Evolutionary conservation across 2,888 invertebrate genomes (phyloP).

Genomic region (Coleophora deauratella): DNA sequence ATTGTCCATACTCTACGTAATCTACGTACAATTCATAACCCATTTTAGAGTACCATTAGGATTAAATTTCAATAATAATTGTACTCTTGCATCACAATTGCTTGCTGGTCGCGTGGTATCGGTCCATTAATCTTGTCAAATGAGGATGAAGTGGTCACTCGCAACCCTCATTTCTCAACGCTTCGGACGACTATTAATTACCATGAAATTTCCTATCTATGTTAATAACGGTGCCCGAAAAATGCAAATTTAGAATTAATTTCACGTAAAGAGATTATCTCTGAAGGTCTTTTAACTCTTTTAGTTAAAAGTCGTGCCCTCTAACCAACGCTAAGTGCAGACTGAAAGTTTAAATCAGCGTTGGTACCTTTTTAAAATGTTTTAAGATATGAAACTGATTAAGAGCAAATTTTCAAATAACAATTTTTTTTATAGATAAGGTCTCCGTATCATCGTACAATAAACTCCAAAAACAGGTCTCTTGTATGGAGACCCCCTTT

Average conservation of each 20-base stretch:
- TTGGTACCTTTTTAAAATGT: no score
- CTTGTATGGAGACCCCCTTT: no score
- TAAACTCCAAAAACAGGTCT: no score
- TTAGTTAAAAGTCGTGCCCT: background rate
- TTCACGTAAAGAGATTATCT: conserved; percentile 9
- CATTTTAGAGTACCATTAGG: no score
- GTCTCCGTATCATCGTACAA: no score
- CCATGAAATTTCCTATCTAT: conserved; percentile 52
- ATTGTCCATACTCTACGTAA: no score
- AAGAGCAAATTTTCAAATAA: no score
- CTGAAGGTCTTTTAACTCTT: conserved; percentile 5
- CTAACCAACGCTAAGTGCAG: background rate
- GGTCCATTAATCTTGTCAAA: conserved; percentile 51
- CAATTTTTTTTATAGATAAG: no score
- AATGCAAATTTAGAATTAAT: conserved; percentile 27
- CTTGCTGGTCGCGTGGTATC: conserved; percentile 38
- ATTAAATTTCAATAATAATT: conserved; percentile 26
- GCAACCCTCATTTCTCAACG: conserved; percentile 57
- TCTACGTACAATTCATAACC: no score
- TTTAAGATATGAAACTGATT: no score
- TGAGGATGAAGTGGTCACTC: conserved; percentile 58
- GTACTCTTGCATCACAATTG: conserved; percentile 25
- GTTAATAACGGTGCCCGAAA: conserved; percentile 41
- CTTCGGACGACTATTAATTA: conserved; percentile 45
- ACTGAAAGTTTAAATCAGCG: no score